Percentiles rank a stretch among this genome's conserved stretches.
Conservation (phyloP, 2,888 invertebrate species). For the Galerucella nymphaeae region DNA sequence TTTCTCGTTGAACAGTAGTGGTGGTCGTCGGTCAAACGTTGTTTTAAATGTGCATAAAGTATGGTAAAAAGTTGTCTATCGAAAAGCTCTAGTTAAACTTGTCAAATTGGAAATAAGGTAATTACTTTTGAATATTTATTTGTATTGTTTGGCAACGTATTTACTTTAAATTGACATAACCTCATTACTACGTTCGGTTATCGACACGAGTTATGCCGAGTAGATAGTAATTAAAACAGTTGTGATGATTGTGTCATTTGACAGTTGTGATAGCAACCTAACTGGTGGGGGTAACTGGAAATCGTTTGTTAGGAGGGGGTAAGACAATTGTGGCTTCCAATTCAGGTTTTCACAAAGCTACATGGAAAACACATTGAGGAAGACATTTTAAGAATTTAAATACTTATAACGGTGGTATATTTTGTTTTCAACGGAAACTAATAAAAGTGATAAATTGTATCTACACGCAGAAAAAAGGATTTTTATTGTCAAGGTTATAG, state of each 20-base stretch:
- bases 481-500: not conserved
- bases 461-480: not conserved
- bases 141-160: not conserved
- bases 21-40: conserved; percentile 30
- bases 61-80: conserved; percentile 1
- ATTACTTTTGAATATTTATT: not conserved
- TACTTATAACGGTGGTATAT: not conserved
- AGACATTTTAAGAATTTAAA: not conserved
- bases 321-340: not conserved
- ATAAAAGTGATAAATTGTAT: not conserved
- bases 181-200: conserved; percentile 17
- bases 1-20: conserved; percentile 38
- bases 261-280: conserved; percentile 14
- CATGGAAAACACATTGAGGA: not conserved
- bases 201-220: conserved; percentile 2
- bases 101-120: conserved; percentile 9
- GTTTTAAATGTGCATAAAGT: conserved; percentile 19
- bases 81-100: not conserved
- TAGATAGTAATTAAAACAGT: not conserved
- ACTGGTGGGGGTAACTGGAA: conserved; percentile 7
- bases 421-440: not conserved
- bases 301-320: conserved; percentile 2
- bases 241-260: conserved; percentile 9
- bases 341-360: not conserved
- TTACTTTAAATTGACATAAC: conserved; percentile 21